These are phyloP conservation scores for Tipula confusa DNA, from an alignment of 2,888 invertebrate species.

Conservation along the genomic window DNA sequence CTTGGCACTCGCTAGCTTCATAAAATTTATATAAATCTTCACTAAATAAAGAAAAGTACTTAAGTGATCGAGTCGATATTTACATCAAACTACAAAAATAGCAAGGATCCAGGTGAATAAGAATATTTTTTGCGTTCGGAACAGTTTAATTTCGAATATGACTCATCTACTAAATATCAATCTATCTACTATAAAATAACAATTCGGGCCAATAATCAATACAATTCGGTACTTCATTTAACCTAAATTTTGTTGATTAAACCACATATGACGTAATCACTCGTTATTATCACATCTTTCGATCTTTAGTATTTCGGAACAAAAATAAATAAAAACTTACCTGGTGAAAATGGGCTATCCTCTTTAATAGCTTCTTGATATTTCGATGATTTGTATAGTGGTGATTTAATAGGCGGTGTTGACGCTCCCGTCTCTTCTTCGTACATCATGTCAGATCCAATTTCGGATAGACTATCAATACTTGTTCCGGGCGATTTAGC, in stretches of 20 bases:
- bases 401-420: conserved; percentile 44
- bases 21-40: too few relatives aligned
- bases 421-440: conserved; percentile 42
- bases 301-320: not conserved
- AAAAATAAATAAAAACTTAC: not conserved
- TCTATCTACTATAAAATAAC: too few relatives aligned
- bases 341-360: conserved; percentile 44
- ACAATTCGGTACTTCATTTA: too few relatives aligned
- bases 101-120: too few relatives aligned
- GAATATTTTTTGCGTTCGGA: too few relatives aligned
- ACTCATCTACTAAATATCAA: too few relatives aligned
- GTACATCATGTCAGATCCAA: conserved; percentile 45
- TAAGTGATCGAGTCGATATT: too few relatives aligned
- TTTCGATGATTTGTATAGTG: conserved; percentile 36
- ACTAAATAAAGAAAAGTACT: too few relatives aligned
- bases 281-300: not conserved
- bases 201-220: too few relatives aligned
- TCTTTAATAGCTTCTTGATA: conserved; percentile 42
- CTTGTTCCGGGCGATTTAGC: conserved; percentile 62
- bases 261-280: not conserved
- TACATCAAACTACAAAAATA: too few relatives aligned
- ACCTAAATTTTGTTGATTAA: not conserved
- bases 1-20: too few relatives aligned
- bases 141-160: too few relatives aligned
- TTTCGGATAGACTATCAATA: conserved; percentile 60